Conservation (phyloP, 2,797 vertebrate genomes). For the Varecia variegata region DNA sequence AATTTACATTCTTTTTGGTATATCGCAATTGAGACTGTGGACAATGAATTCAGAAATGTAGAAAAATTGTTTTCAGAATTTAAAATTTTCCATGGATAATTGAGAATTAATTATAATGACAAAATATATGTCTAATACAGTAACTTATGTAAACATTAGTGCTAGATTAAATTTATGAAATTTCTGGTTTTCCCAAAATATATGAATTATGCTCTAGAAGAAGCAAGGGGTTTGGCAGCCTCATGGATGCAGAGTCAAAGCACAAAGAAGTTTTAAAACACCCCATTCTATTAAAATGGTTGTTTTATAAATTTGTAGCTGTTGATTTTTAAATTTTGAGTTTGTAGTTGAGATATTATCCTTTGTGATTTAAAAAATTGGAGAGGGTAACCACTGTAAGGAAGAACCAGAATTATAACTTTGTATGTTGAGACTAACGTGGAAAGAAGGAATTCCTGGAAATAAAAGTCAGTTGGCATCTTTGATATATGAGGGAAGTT, state of each 20-base stretch:
- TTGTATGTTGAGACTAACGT: neutral
- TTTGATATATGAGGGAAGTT: neutral
- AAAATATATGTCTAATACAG: neutral
- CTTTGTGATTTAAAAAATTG: neutral
- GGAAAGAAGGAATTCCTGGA: neutral
- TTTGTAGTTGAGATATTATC: neutral
- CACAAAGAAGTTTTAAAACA: neutral
- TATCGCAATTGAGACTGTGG: neutral
- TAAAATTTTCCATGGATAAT: neutral
- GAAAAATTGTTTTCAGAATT: conserved; percentile 2
- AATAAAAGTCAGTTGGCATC: neutral
- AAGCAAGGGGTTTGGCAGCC: neutral
- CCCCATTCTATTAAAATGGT: too few species aligned
- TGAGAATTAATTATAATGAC: neutral
- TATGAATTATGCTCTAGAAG: neutral
- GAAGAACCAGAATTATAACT: neutral
- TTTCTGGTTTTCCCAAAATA: neutral
- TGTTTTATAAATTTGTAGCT: neutral
- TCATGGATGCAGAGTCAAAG: neutral
- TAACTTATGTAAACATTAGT: neutral
- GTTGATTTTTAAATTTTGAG: neutral
- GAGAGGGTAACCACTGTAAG: neutral
- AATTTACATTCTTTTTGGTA: neutral
- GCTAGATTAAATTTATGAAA: neutral
- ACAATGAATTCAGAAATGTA: neutral